Evolutionary conservation across 2,888 invertebrate genomes (phyloP).

Genomic region (Eurytoma adleriae): DNA sequence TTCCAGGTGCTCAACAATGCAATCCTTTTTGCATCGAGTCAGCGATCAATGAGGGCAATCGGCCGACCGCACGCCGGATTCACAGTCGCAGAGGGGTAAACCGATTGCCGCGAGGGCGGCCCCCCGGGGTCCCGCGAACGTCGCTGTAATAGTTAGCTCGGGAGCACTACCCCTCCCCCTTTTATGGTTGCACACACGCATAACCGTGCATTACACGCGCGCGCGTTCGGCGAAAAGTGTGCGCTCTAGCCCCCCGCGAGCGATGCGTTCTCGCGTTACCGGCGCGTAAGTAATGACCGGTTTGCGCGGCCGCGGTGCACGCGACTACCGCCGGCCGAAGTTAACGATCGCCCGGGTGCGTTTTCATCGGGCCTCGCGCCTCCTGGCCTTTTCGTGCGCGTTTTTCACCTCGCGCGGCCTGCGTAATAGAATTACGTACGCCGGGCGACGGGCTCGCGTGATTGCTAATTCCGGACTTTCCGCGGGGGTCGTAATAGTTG

Average conservation of each 20-base stretch:
- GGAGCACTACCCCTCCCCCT: background rate
- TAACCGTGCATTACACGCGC: background rate
- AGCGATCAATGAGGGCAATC: background rate
- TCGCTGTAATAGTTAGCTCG: constrained; percentile 56
- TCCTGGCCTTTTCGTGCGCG: background rate
- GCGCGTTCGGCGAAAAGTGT: constrained; percentile 28
- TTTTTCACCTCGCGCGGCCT: background rate
- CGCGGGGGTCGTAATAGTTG: background rate
- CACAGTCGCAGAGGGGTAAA: background rate
- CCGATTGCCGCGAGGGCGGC: constrained; percentile 48
- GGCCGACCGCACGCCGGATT: background rate
- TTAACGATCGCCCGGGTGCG: constrained; percentile 67
- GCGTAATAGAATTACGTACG: constrained; percentile 20
- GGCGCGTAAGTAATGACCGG: constrained; percentile 62
- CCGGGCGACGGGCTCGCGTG: constrained; percentile 10
- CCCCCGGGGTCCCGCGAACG: constrained; percentile 59
- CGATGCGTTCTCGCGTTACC: constrained; percentile 14
- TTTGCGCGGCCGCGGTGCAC: constrained; percentile 59
- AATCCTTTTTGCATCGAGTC: background rate
- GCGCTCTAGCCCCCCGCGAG: background rate
- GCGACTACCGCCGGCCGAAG: constrained; percentile 68
- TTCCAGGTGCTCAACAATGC: background rate
- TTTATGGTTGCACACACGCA: constrained; percentile 19
- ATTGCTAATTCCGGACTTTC: constrained; percentile 40
- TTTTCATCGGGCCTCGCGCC: background rate